Evolutionary conservation across 2,888 invertebrate species (phyloP).

Genomic region (Drosophila atripex): DNA sequence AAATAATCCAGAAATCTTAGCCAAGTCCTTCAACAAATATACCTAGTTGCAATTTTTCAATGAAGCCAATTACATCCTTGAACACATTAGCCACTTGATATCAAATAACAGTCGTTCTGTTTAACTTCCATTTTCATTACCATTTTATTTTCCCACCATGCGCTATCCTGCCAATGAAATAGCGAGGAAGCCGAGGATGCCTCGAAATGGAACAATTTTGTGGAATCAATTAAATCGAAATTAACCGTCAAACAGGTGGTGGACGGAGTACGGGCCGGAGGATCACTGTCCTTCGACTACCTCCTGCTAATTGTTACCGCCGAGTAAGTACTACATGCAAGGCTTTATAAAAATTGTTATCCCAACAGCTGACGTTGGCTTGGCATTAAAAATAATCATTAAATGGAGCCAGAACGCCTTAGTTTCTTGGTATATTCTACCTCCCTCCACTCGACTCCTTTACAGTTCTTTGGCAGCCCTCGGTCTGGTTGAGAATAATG

Average conservation of each 20-base stretch:
- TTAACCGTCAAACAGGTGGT: slow-evolving; percentile 93
- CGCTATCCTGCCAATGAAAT: slow-evolving; percentile 59
- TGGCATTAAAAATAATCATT: slow-evolving; percentile 14
- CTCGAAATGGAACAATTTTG: slow-evolving; percentile 89
- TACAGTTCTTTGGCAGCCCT: slow-evolving; percentile 91
- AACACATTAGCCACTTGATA: not conserved
- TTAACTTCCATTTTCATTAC: slow-evolving; percentile 45
- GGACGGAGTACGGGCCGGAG: slow-evolving; percentile 90
- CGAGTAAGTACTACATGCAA: slow-evolving; percentile 85
- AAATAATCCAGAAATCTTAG: not conserved
- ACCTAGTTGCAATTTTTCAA: not conserved
- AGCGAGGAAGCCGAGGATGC: slow-evolving; percentile 85
- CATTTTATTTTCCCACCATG: slow-evolving; percentile 6
- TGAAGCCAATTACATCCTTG: slow-evolving; percentile 24
- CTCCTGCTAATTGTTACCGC: slow-evolving; percentile 91
- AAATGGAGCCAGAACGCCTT: not conserved
- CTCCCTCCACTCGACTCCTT: slow-evolving; percentile 42
- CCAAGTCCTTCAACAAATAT: not conserved
- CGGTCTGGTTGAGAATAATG: slow-evolving; percentile 92
- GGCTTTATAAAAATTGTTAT: not conserved
- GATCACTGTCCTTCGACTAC: slow-evolving; percentile 92
- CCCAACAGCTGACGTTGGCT: slow-evolving; percentile 15
- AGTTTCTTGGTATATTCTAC: not conserved
- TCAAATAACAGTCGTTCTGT: slow-evolving; percentile 18
- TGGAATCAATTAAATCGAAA: slow-evolving; percentile 91